A percentile compares a stretch with the other conserved stretches of the same genome.
Evolutionary conservation across 1,140 invertebrate species (phyloP).

Genomic region (Pseudachorutes palmiensis): DNA sequence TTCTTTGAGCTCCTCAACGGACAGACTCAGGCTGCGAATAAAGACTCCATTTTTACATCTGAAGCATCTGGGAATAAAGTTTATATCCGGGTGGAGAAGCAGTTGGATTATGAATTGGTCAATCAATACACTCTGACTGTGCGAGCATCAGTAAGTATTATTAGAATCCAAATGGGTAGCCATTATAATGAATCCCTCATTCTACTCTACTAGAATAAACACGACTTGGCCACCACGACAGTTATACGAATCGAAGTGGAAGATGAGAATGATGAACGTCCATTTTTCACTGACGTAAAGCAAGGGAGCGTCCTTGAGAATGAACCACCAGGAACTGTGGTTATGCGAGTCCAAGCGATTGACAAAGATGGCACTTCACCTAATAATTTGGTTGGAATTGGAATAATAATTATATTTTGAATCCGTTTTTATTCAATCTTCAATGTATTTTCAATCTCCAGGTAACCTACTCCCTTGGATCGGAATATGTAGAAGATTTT

Average conservation of each 20-base stretch:
- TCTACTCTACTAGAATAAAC: slow-evolving; percentile 73
- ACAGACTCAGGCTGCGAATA: slow-evolving; percentile 73
- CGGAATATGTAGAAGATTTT: slow-evolving; percentile 61
- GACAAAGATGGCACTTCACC: slow-evolving; percentile 74
- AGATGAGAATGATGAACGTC: slow-evolving; percentile 79
- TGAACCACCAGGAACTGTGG: slow-evolving; percentile 64
- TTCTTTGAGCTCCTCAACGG: slow-evolving; percentile 70
- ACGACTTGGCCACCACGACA: slow-evolving; percentile 65
- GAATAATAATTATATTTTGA: background rate
- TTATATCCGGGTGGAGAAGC: slow-evolving; percentile 59
- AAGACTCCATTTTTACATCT: slow-evolving; percentile 62
- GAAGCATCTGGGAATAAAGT: slow-evolving; percentile 57
- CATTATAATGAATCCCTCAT: background rate
- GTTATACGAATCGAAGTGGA: slow-evolving; percentile 64
- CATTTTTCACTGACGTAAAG: slow-evolving; percentile 66
- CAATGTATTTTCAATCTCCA: slow-evolving; percentile 28
- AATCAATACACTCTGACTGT: slow-evolving; percentile 73
- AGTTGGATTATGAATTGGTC: slow-evolving; percentile 73
- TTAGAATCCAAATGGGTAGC: background rate
- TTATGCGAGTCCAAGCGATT: slow-evolving; percentile 75
- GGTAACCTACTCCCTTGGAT: slow-evolving; percentile 61
- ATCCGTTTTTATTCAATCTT: background rate
- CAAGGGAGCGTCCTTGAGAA: slow-evolving; percentile 74
- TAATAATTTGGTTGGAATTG: slow-evolving; percentile 57
- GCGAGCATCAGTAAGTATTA: slow-evolving; percentile 51